These are phyloP conservation scores for Petrocephalus zakoni DNA, from an alignment of 2,113 vertebrate species.

Conservation along the genomic window DNA sequence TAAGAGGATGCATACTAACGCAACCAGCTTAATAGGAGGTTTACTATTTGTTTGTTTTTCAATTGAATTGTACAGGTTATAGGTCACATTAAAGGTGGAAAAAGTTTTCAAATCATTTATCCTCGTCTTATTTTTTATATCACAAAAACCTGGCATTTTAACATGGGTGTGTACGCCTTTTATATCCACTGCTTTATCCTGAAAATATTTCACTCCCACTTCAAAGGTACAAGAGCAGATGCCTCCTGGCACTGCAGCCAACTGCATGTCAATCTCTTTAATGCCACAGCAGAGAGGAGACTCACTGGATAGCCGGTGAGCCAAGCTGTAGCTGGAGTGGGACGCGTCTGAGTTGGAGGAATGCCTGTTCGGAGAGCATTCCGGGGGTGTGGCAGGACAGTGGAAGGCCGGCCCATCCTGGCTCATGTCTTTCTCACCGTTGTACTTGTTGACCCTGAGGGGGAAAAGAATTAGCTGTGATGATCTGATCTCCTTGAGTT, in stretches of 20 bases:
- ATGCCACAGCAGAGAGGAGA: not conserved
- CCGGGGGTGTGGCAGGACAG: slow-evolving; percentile 51
- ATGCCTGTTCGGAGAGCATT: slow-evolving; percentile 60
- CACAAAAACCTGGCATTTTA: too few species aligned
- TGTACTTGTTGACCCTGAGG: slow-evolving; percentile 67
- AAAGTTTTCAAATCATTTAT: too few species aligned
- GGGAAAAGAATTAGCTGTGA: slow-evolving; percentile 11
- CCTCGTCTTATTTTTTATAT: too few species aligned
- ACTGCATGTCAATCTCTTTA: not conserved
- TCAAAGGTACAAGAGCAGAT: not conserved
- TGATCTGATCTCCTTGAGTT: not conserved
- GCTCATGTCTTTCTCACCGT: slow-evolving; percentile 66
- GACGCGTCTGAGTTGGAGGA: slow-evolving; percentile 66
- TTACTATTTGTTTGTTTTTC: too few species aligned
- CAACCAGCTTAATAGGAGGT: too few species aligned
- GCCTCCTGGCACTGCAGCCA: not conserved
- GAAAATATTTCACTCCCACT: not conserved
- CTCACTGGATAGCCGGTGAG: slow-evolving; percentile 74
- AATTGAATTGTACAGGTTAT: too few species aligned
- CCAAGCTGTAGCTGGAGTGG: slow-evolving; percentile 72
- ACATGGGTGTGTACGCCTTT: too few species aligned
- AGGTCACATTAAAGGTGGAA: too few species aligned
- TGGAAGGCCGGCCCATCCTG: slow-evolving; percentile 50
- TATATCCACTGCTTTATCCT: not conserved
- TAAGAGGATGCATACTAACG: too few species aligned